phyloP scores from a whole-genome alignment of 2,113 vertebrate genomes.

The Platysteira castanea region DNA sequence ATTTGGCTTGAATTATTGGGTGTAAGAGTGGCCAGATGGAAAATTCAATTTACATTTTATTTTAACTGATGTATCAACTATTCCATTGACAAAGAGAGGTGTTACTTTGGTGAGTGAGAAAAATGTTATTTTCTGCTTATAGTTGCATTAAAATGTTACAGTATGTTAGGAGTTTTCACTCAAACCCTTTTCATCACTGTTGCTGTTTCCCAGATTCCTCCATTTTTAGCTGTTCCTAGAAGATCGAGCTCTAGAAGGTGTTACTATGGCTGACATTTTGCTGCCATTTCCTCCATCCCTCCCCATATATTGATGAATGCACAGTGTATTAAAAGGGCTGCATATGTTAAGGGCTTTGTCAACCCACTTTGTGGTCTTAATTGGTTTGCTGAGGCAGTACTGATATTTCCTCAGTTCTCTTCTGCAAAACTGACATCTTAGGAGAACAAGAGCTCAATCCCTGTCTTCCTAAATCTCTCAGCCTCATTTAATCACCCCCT shows the following conservation, averaged over 20 bases:
- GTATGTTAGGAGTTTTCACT: constrained; percentile 55
- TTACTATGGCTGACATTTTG: constrained; percentile 31
- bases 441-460: neutral
- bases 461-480: neutral
- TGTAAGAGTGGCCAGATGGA: constrained; percentile 66
- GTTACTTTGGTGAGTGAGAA: constrained; percentile 68
- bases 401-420: neutral
- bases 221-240: constrained; percentile 43
- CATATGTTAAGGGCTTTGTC: neutral
- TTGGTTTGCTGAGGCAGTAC: neutral
- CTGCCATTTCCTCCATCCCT: neutral
- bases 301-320: neutral
- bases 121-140: constrained; percentile 70
- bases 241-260: constrained; percentile 27
- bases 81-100: constrained; percentile 70
- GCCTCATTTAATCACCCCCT: neutral
- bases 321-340: neutral
- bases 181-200: constrained; percentile 52
- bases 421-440: neutral
- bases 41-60: constrained; percentile 70
- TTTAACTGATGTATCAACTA: constrained; percentile 69
- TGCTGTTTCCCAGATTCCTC: constrained; percentile 8
- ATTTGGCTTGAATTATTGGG: constrained; percentile 63
- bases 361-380: neutral
- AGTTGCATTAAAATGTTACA: constrained; percentile 48